Evolutionary conservation across 2,113 vertebrate genomes (phyloP).

Genomic region (Gobiocypris rarus): DNA sequence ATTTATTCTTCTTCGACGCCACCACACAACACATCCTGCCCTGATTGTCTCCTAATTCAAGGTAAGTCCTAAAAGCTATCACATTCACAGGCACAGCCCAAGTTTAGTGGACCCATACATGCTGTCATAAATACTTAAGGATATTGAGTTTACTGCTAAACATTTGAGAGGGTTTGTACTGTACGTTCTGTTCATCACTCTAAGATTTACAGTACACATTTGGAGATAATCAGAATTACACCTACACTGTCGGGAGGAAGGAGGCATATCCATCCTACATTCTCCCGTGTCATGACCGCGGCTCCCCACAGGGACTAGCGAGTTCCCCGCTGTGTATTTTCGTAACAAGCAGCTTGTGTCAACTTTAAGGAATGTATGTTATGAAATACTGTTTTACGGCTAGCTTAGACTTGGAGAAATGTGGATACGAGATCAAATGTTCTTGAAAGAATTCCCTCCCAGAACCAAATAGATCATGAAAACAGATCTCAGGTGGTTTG

Average conservation of each 20-base stretch:
- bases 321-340: constrained; percentile 42
- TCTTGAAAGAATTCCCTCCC: not conserved
- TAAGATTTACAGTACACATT: constrained; percentile 14
- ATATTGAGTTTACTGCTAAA: constrained; percentile 3
- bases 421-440: not conserved
- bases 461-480: not conserved
- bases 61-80: constrained; percentile 62
- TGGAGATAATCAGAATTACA: not conserved
- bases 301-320: constrained; percentile 37
- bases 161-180: not conserved
- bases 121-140: not conserved
- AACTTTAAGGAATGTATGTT: constrained; percentile 50
- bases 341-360: constrained; percentile 57
- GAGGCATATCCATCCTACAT: not conserved
- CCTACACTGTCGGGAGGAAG: not conserved
- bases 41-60: constrained; percentile 59
- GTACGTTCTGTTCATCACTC: not conserved
- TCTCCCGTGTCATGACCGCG: not conserved
- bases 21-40: constrained; percentile 47
- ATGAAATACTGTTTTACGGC: constrained; percentile 38
- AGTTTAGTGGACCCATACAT: not conserved
- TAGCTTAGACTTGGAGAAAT: not conserved
- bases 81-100: not conserved
- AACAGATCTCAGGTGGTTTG: not conserved
- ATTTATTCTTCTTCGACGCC: constrained; percentile 55